Base-by-base conservation (phyloP, 1,140 invertebrate species). In the Arctopsyche grandis region DNA sequence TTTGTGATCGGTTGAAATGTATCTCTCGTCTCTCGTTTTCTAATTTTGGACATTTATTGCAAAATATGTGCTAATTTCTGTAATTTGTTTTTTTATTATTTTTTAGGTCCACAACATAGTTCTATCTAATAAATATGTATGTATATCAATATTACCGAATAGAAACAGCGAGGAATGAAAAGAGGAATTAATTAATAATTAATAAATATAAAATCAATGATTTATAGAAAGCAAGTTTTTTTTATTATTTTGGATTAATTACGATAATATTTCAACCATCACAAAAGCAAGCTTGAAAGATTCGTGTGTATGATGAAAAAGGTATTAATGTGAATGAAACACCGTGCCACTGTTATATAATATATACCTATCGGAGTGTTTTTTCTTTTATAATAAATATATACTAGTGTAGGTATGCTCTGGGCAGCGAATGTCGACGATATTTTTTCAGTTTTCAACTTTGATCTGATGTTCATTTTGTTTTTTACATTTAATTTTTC, bases 241-340 rank as follows among this genome's bases (percentile, higher is more conserved):
- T 52, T 52, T 14, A 14, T 14, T 52, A 52, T 52, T 14, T 66
- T 26, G 21, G 24, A 66, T 26, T 66, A 66, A 66, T 26, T 66
- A 66, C 22, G 80, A 81, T 75, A 60, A 73, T 81, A 79, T 81
- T 81, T 79, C 80, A 81, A 81, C 80, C 80, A 77, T 81, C 80
- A 79, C 80, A 81, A 81, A 79, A 81, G 80, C 80, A 73, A 81
- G 80, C 77, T 60, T 79, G 71, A 60, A 77, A 81, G 73, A 81
- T 66, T 73, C 14, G 78, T 70, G 78, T 80, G 81, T 81, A 75
- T 74, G 69, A 73, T 77, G 58, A 74, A 58, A 77, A 81, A 81
- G 58, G 56, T 73, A 26, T 66, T 77, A 75, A 12, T 38, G 81
- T 80, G 81, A 79, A 77, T 71, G 78, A 82, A 78, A 82, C 78